phyloP scores from a whole-genome alignment of 2,113 vertebrate species.

The Petaurus breviceps region DNA sequence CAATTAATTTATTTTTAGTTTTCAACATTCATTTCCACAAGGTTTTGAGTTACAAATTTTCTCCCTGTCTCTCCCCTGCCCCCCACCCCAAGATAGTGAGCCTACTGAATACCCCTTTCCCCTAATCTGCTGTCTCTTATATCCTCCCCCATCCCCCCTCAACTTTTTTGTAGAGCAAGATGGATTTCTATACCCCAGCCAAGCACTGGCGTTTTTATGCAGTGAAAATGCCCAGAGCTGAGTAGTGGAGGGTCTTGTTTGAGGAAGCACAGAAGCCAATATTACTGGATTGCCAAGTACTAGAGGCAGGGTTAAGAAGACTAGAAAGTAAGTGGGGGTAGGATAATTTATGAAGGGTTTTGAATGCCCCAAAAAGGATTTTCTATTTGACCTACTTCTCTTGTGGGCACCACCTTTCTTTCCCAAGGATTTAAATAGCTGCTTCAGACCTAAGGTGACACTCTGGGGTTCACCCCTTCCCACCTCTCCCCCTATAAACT shows the following conservation, averaged over 20 bases:
- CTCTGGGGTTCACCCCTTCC: background rate
- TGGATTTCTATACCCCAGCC: no score
- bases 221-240: background rate
- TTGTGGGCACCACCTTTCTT: background rate
- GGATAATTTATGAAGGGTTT: background rate
- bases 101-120: no score
- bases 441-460: background rate
- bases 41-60: no score
- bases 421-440: background rate
- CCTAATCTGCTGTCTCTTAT: no score
- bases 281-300: background rate
- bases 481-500: background rate
- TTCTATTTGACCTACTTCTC: background rate
- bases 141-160: no score
- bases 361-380: background rate
- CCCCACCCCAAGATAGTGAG: no score
- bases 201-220: background rate
- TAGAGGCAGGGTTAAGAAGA: no score
- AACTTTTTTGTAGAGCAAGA: no score
- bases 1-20: no score
- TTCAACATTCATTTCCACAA: no score
- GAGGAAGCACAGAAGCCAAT: background rate
- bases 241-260: background rate
- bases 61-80: no score
- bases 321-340: background rate